phyloP scores from a whole-genome alignment of 92 coral and sea anemone species.

The Parazoanthus swiftii region DNA sequence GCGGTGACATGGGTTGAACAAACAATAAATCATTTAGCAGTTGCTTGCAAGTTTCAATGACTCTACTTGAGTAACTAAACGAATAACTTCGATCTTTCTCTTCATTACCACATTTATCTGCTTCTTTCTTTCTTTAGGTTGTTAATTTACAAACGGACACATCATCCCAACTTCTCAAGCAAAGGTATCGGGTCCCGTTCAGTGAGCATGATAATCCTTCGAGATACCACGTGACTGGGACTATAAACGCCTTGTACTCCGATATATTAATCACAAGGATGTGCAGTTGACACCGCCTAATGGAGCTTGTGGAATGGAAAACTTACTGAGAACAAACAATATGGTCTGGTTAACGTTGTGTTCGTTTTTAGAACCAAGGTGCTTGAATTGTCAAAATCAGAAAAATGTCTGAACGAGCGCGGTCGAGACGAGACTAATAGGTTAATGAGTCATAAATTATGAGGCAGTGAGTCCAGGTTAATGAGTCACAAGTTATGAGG shows the following conservation, averaged over 20 bases:
- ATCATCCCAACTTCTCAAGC: constrained; percentile 27
- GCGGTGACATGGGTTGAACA: no score
- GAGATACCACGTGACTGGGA: constrained; percentile 80
- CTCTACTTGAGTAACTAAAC: no score
- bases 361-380: no score
- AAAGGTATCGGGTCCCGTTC: neutral
- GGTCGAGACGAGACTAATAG: no score
- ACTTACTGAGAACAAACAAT: neutral
- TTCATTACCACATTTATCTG: neutral
- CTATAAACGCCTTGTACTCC: constrained; percentile 74
- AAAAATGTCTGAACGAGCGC: no score
- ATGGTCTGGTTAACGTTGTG: no score
- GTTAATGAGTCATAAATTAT: no score
- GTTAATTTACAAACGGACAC: constrained; percentile 60
- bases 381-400: no score
- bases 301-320: neutral
- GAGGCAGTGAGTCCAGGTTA: no score
- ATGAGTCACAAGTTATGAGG: no score
- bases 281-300: constrained; percentile 60
- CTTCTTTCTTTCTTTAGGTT: constrained; percentile 49
- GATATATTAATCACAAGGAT: constrained; percentile 71
- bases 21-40: no score
- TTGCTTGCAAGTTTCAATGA: no score
- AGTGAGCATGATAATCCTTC: constrained; percentile 34
- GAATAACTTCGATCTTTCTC: neutral